phyloP scores from a whole-genome alignment of 2,797 vertebrate species.

The Tragopan temminckii region DNA sequence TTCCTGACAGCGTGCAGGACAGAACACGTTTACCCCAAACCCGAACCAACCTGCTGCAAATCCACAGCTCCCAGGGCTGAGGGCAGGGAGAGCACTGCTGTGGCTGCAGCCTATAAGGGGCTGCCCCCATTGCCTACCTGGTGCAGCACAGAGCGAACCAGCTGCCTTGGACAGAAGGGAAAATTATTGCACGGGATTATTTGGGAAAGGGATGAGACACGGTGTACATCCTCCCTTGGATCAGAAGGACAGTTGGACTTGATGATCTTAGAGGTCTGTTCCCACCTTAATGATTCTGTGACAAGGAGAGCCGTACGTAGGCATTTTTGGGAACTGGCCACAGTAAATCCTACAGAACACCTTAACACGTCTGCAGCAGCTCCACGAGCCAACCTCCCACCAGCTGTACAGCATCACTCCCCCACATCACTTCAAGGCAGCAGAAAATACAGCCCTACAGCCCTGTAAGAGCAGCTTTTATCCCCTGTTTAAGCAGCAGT shows the following conservation, averaged over 20 bases:
- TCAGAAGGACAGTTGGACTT: not conserved
- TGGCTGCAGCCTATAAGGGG: fast-evolving
- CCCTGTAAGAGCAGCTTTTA: fast-evolving
- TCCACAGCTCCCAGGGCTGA: not conserved
- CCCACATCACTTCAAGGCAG: fast-evolving
- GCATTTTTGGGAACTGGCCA: too few relatives aligned
- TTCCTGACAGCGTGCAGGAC: fast-evolving
- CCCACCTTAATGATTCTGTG: not conserved
- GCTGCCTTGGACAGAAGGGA: not conserved
- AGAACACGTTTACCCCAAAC: not conserved
- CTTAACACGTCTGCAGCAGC: not conserved
- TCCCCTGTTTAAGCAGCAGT: fast-evolving
- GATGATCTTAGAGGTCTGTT: not conserved
- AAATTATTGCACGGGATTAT: fast-evolving
- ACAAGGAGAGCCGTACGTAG: not conserved
- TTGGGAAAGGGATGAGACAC: not conserved
- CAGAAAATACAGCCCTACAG: not conserved
- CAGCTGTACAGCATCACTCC: not conserved
- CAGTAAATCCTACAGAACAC: fast-evolving
- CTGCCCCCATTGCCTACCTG: not conserved
- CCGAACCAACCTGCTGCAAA: not conserved
- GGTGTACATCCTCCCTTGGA: fast-evolving
- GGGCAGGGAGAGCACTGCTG: not conserved
- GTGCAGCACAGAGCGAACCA: not conserved
- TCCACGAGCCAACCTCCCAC: fast-evolving